A percentile compares a stretch with the other conserved stretches of the same genome.
Conservation (phyloP, 2,113 vertebrate genomes). For the Psammodynastes pulverulentus region DNA sequence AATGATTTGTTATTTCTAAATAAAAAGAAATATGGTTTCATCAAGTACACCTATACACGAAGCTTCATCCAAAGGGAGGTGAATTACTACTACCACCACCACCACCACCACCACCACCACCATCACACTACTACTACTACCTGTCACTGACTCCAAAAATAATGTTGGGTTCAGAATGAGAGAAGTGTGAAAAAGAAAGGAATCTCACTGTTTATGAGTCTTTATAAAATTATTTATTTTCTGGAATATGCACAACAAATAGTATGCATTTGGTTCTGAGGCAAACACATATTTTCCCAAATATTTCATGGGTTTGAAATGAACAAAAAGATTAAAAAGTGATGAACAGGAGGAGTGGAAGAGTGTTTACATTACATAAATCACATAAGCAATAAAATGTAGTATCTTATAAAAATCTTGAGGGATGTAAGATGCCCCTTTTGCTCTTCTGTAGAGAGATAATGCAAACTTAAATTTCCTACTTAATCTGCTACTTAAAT, state of each 20-base stretch:
- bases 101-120: too few species aligned
- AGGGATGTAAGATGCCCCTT: background rate
- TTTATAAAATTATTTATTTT: slow-evolving; percentile 9
- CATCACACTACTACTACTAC: slow-evolving; percentile 14
- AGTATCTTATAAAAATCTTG: background rate
- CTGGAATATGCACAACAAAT: background rate
- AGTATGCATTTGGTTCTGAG: background rate
- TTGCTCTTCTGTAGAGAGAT: background rate
- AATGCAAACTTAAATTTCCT: background rate
- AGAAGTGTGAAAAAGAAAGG: slow-evolving; percentile 2
- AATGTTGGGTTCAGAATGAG: slow-evolving; percentile 1
- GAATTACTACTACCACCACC: background rate
- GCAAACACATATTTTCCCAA: background rate
- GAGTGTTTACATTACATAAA: background rate
- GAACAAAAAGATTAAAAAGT: background rate
- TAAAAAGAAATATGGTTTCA: slow-evolving; percentile 13
- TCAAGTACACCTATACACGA: background rate
- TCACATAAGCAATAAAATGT: background rate
- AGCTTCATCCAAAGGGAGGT: slow-evolving; percentile 4
- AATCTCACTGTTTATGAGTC: slow-evolving; percentile 38
- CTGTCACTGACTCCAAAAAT: background rate
- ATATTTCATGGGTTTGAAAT: background rate
- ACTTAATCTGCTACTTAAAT: background rate
- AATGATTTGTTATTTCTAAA: slow-evolving; percentile 10
- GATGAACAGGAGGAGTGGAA: background rate